phyloP scores from a whole-genome alignment of 2,113 vertebrate species.

The Leiothrix lutea region DNA sequence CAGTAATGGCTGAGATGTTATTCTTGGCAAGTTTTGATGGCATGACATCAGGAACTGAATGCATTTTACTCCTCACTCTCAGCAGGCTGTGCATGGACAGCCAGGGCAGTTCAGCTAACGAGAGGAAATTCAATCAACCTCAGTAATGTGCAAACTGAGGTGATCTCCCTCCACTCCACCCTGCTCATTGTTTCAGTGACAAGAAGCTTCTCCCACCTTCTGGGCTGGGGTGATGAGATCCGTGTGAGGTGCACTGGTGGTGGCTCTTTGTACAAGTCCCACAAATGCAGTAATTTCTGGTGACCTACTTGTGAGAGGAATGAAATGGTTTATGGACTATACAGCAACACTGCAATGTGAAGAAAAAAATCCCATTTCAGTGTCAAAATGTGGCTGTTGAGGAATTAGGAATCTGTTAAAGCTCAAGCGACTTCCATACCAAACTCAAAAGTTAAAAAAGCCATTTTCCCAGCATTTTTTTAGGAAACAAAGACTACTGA shows the following conservation, averaged over 20 bases:
- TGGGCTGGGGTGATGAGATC: neutral
- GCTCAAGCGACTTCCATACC: neutral
- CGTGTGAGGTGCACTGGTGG: fast-evolving
- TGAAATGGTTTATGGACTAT: neutral
- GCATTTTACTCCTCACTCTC: neutral
- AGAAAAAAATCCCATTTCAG: neutral
- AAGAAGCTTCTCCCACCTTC: neutral
- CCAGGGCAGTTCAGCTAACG: neutral
- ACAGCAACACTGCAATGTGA: neutral
- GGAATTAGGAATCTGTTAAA: neutral
- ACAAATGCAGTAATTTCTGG: neutral
- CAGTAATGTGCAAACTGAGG: neutral
- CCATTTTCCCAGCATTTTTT: neutral
- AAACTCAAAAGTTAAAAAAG: neutral
- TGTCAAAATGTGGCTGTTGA: neutral
- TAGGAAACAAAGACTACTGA: neutral
- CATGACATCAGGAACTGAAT: neutral
- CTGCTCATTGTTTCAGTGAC: neutral
- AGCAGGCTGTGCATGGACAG: neutral
- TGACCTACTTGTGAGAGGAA: neutral
- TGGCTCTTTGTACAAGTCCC: neutral
- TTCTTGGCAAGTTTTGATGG: neutral
- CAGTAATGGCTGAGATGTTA: neutral
- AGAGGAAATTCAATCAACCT: neutral
- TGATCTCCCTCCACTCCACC: neutral